Percentiles rank a stretch among this genome's conserved stretches.
Conservation (phyloP, 64 coral and sea anemone genomes). For the Montipora cactus region DNA sequence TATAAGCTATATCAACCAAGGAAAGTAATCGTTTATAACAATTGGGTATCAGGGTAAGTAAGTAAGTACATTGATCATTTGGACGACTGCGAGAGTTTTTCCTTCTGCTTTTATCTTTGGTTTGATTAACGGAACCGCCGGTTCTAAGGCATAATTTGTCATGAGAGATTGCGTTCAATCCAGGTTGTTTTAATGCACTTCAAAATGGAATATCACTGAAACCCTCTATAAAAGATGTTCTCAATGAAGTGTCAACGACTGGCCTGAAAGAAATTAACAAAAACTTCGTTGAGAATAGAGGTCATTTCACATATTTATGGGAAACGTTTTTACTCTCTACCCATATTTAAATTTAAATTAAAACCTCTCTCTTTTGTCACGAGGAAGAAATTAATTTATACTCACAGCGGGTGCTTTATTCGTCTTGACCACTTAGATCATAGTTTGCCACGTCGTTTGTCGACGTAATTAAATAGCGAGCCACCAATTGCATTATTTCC, state of each 20-base stretch:
- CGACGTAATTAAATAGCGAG: background rate
- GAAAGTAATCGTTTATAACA: background rate
- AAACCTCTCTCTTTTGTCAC: background rate
- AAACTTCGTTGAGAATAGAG: too few species aligned
- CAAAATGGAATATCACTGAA: too few species aligned
- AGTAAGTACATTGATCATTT: background rate
- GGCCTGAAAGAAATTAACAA: too few species aligned
- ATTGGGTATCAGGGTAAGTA: background rate
- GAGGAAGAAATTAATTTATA: background rate
- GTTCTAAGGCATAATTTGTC: background rate
- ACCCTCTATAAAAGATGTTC: too few species aligned
- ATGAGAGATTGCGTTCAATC: too few species aligned
- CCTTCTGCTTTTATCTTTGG: background rate
- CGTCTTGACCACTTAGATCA: background rate
- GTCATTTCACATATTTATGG: too few species aligned
- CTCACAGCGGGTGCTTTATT: background rate
- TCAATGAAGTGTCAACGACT: too few species aligned
- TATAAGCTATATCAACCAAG: too few species aligned
- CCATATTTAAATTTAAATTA: conserved; percentile 9
- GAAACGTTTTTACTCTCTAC: too few species aligned
- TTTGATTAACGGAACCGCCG: background rate
- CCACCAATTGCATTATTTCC: background rate
- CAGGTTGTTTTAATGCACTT: too few species aligned
- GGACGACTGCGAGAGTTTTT: background rate
- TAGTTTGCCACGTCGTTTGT: background rate